Base-by-base conservation (phyloP, 2,888 invertebrate species). In the Erebia aethiops region DNA sequence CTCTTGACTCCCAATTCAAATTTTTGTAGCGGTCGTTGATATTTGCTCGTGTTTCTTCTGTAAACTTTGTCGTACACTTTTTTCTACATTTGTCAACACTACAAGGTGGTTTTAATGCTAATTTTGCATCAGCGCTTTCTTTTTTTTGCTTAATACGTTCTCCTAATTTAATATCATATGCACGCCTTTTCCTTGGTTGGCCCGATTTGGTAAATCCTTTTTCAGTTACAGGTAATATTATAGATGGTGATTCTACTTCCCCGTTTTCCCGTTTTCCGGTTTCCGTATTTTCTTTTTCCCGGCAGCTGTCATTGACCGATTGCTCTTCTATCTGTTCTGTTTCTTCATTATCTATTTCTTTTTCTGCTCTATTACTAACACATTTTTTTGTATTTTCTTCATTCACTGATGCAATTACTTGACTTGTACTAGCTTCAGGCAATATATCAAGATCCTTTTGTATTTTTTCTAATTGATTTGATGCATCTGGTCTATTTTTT, bases 381-480 rank as follows among this genome's bases (percentile, higher is more conserved):
- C 49, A 49, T 49, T 49, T 49, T 49, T 49, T 49, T 49, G 49
- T 49, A 49, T 49, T 49, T 49, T 49, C 49, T 49, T 49, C 49
- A 49, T 49, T 49, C 49, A 49, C 49, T 49, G 49, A 11, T 13
- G 49, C 49, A 11, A 49, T 49, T 49, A 13, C 49, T 49, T 49
- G 49, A 49, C 49, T 49, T 49, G 49, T 49, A 13, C 49, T 49
- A 49, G 49, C 49, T 49, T 49, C 49, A 49, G 49, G 49, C 49
- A 13, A 13, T 49, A 49, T 13, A 49, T 49, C 49, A 13, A 49
- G 49, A 49, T 49, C 49, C 49, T 49, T 49, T 49, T 49, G 49
- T 49, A 13, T 49, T 49, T 49, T 49, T 49, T 49, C 49, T 49
- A 49, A 49, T 49, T 49, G 49, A 49, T 49, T 49, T 49, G 49